Conservation (phyloP, 1,140 invertebrate species). For the Zaprionus ornatus region DNA sequence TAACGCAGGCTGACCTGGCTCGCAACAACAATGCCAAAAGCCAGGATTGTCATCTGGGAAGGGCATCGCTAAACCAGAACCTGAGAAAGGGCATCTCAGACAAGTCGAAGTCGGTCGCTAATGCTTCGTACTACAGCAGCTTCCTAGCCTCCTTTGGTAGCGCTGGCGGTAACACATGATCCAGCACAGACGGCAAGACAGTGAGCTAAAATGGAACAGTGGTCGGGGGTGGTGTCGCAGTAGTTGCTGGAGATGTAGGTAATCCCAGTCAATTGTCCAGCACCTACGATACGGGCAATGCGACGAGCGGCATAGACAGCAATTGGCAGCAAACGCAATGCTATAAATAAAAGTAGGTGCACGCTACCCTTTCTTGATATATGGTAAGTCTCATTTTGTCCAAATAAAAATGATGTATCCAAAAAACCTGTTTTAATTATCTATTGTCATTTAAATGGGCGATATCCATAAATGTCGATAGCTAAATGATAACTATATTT, state of each 20-base stretch:
- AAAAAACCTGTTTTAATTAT: neutral
- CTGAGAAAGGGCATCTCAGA: conserved; percentile 70
- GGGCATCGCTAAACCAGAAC: conserved; percentile 72
- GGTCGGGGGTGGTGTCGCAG: conserved; percentile 19
- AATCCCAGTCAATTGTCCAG: conserved; percentile 27
- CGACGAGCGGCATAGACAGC: conserved; percentile 29
- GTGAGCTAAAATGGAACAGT: conserved; percentile 10
- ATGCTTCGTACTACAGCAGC: conserved; percentile 81
- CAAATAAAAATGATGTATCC: conserved; percentile 55
- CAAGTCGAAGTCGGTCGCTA: conserved; percentile 74
- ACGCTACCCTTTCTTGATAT: conserved; percentile 16
- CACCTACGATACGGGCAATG: conserved; percentile 39
- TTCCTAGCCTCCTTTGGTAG: conserved; percentile 76
- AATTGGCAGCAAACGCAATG: conserved; percentile 67
- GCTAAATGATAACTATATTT: neutral
- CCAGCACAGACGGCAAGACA: neutral
- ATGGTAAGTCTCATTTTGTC: conserved; percentile 36
- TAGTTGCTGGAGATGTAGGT: conserved; percentile 1
- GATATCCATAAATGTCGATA: neutral
- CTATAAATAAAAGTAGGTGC: conserved; percentile 45
- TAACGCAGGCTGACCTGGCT: conserved; percentile 74
- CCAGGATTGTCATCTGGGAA: conserved; percentile 80
- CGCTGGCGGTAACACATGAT: conserved; percentile 13
- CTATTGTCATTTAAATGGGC: neutral
- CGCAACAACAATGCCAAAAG: conserved; percentile 80